Percentiles rank a stretch among this genome's conserved stretches.
Conservation (phyloP, 2,113 vertebrate species). For the Heterotilapia buettikoferi region DNA sequence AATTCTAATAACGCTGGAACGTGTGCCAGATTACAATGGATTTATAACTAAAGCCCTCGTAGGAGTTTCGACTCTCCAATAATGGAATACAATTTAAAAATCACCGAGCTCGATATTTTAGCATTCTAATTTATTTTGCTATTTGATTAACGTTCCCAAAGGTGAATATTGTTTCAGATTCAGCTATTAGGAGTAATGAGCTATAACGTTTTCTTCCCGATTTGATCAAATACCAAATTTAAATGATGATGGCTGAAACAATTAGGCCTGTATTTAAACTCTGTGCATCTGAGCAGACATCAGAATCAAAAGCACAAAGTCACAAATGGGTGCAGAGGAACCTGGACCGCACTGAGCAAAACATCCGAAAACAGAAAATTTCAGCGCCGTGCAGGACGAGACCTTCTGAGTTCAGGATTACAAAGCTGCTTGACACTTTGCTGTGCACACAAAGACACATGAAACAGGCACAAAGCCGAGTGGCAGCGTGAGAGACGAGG, state of each 20-base stretch:
- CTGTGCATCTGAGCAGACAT: not conserved
- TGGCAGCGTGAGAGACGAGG: not conserved
- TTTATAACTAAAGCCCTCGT: slow-evolving; percentile 52
- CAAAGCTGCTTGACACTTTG: not conserved
- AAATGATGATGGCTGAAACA: not conserved
- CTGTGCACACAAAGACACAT: not conserved
- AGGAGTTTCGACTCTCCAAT: slow-evolving; percentile 31
- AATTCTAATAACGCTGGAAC: slow-evolving; percentile 24
- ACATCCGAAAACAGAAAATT: not conserved
- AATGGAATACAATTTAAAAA: slow-evolving; percentile 39
- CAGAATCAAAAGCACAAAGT: not conserved
- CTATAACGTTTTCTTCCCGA: not conserved
- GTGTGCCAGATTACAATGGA: slow-evolving; percentile 59
- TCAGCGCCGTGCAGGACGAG: not conserved
- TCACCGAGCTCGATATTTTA: not conserved
- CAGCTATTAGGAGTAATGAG: not conserved
- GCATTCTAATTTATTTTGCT: slow-evolving; percentile 10
- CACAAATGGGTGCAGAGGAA: not conserved
- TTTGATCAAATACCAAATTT: slow-evolving; percentile 1
- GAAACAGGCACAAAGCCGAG: not conserved
- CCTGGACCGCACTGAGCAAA: not conserved
- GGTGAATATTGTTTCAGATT: not conserved
- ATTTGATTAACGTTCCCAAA: slow-evolving; percentile 22
- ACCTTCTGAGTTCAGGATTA: not conserved
- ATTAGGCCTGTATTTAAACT: not conserved